Percentiles rank a stretch among this genome's conserved stretches.
Conservation (phyloP, 2,888 invertebrate genomes). For the Calephelis perditalis region DNA sequence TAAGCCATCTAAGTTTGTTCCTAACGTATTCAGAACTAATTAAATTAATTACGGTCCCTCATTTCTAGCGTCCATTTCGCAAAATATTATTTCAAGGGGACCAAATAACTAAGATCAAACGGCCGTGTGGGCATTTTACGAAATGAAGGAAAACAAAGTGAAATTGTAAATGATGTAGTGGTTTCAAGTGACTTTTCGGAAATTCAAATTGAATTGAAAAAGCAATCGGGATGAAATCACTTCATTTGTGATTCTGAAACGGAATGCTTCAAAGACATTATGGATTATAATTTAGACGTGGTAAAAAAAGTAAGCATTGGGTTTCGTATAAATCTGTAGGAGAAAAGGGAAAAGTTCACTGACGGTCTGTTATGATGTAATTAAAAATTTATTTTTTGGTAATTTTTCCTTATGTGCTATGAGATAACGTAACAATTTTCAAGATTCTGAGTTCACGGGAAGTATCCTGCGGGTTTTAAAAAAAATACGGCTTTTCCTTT, state of each 20-base stretch:
- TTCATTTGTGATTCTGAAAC: neutral
- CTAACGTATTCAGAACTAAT: slow-evolving; percentile 71
- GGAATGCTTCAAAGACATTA: no score
- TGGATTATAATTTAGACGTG: no score
- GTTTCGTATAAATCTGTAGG: no score
- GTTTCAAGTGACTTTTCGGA: neutral
- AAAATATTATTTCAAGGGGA: slow-evolving; percentile 67
- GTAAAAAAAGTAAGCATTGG: no score
- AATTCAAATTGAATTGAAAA: slow-evolving; percentile 2
- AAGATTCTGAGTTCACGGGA: no score
- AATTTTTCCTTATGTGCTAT: no score
- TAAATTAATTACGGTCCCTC: slow-evolving; percentile 71
- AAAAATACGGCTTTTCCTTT: no score
- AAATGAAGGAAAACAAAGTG: slow-evolving; percentile 45
- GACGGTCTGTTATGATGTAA: no score
- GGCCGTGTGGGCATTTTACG: slow-evolving; percentile 37
- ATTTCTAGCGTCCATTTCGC: slow-evolving; percentile 55
- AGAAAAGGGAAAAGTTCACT: no score
- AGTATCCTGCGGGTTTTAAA: no score
- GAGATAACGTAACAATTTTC: no score
- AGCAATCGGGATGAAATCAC: neutral
- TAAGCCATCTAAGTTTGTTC: slow-evolving; percentile 64
- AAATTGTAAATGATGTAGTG: slow-evolving; percentile 31
- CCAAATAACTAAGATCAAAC: slow-evolving; percentile 56
- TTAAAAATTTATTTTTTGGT: no score